Evolutionary conservation across 2,888 invertebrate species (phyloP), one percentile per base, ranked within the genome.

Genomic region (Athrips mouffetella): DNA sequence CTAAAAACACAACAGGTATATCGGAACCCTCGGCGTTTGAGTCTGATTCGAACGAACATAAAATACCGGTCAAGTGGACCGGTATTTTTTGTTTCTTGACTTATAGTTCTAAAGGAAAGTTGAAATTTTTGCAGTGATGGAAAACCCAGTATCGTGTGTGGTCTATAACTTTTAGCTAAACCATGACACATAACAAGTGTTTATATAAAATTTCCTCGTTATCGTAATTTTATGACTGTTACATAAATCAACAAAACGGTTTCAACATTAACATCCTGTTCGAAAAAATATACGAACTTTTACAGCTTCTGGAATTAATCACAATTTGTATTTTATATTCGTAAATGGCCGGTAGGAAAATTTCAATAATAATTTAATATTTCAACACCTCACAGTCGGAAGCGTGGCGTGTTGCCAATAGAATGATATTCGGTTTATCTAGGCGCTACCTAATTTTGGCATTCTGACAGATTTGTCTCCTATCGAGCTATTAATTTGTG

Each of bases 381-480:
- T 52, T 58, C 54, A 54, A 46, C 57, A 52, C 40, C 30, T 46
- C 50, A 55, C 50, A 55, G 50, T 57, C 57, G 54, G 45, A 52
- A 56, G 49, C 37, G 47, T 64, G 66, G 69, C 63, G 44, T 41
- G 15, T 3, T 50, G 63, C 69, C 67, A 69, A 59, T 54, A 50
- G 60, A 52, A 54, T 51, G 58, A 56, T 53, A 61, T 66, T 64
- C 54, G 52, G 62, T 74, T 73, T 69, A 70, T 73, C 70, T 76
- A 76, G 68, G 65, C 75, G 73, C 72, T 73, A 49, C 57, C 58
- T 62, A 60, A 59, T 74, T 64, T 79, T 83, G 80, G 83, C 82
- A 62, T 56, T 53, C 60, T 64, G 65, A 70, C 77, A 72, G 66
- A 60, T 64, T 66, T 59, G 59, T 63, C 65, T 70, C 67, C 67